Evolutionary conservation across 2,113 vertebrate genomes (phyloP).

Genomic region (Rafetus swinhoei): DNA sequence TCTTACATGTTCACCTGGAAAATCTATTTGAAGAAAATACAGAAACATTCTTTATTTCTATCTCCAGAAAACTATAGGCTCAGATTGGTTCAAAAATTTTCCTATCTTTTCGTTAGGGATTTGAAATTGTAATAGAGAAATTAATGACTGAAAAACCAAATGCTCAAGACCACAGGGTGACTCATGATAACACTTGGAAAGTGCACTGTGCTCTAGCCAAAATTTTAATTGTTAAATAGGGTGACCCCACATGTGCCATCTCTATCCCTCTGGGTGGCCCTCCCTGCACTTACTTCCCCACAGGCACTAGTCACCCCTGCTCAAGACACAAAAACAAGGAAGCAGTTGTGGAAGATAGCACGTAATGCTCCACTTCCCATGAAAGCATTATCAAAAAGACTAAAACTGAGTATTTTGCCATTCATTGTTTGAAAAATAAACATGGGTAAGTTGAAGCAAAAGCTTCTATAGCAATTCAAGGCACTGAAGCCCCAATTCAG

Average conservation of each 20-base stretch:
- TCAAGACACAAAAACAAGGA: background rate
- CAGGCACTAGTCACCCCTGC: no score
- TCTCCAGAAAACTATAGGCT: background rate
- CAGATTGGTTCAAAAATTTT: background rate
- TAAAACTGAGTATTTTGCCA: background rate
- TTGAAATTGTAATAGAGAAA: background rate
- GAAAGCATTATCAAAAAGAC: background rate
- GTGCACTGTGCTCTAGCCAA: no score
- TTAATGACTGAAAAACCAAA: background rate
- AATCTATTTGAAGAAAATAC: background rate
- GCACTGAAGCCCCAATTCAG: background rate
- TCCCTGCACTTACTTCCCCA: no score
- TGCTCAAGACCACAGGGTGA: no score
- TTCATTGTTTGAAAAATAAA: background rate
- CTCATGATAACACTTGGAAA: no score
- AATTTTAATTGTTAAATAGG: no score
- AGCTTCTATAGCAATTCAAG: background rate
- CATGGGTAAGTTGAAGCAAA: background rate
- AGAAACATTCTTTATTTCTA: background rate
- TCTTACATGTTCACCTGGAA: background rate
- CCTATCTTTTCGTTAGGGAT: background rate
- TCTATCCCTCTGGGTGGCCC: no score
- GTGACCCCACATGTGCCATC: no score
- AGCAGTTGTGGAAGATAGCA: background rate
- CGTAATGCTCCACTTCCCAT: background rate